A percentile compares a stretch with the other conserved stretches of the same genome.
Conservation (phyloP, 2,888 invertebrate genomes). For the Muscina levida region DNA sequence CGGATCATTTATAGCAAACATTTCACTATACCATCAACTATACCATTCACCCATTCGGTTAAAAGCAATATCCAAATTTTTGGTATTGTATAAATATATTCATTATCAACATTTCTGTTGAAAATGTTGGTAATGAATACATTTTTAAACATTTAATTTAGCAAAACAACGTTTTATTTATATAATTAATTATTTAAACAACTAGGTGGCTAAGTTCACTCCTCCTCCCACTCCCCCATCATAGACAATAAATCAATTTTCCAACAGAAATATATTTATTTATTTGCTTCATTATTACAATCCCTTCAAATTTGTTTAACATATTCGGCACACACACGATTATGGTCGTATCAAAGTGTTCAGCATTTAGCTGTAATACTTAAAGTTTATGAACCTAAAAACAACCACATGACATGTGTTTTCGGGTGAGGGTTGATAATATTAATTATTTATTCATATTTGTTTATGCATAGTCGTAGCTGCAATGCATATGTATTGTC, state of each 20-base stretch:
- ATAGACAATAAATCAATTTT: conserved; percentile 7
- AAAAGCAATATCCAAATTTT: no score
- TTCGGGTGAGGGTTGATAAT: conserved; percentile 8
- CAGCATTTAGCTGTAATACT: conserved; percentile 19
- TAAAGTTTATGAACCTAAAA: conserved; percentile 10
- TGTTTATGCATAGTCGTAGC: neutral
- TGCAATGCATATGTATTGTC: neutral
- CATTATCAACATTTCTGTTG: no score
- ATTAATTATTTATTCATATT: conserved; percentile 33
- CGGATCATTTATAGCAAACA: no score
- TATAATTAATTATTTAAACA: neutral
- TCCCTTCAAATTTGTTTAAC: conserved; percentile 7
- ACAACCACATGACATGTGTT: conserved; percentile 31
- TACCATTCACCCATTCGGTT: no score
- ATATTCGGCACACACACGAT: conserved; percentile 1
- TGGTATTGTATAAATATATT: no score
- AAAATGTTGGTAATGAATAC: no score
- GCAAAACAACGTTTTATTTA: no score
- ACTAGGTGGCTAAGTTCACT: no score
- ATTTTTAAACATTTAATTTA: no score
- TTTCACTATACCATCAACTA: no score
- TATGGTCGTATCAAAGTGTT: conserved; percentile 5
- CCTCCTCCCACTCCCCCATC: no score
- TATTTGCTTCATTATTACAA: neutral
- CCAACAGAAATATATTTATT: neutral